These are phyloP conservation scores for Acrocyrtus sp. DNA, from an alignment of 2,888 invertebrate species.

Conservation along the genomic window DNA sequence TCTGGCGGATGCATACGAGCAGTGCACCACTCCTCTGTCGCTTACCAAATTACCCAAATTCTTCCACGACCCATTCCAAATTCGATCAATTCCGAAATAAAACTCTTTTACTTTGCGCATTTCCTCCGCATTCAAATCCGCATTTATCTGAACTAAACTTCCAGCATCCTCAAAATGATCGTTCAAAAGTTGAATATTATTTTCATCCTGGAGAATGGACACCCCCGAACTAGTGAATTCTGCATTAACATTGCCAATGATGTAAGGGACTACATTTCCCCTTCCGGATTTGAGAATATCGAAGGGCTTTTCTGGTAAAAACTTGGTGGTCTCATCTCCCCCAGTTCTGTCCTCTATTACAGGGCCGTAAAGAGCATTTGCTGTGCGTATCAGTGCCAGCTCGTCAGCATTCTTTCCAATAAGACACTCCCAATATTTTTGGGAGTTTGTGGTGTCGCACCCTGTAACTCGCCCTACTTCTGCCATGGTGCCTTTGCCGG, in stretches of 20 bases:
- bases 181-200: neutral
- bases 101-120: neutral
- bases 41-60: neutral
- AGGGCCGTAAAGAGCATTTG: neutral
- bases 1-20: neutral
- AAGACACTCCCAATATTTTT: slow-evolving; percentile 21
- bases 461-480: neutral
- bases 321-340: neutral
- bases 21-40: slow-evolving; percentile 9
- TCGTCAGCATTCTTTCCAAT: slow-evolving; percentile 7
- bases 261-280: slow-evolving; percentile 20
- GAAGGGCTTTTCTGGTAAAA: slow-evolving; percentile 21
- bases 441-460: neutral
- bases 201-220: neutral
- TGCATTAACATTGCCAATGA: slow-evolving; percentile 4
- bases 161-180: neutral
- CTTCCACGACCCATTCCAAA: slow-evolving; percentile 16
- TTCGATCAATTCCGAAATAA: slow-evolving; percentile 29
- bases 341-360: neutral
- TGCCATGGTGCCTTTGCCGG: neutral
- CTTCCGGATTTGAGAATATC: slow-evolving; percentile 1
- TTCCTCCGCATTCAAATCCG: neutral
- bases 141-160: neutral
- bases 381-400: slow-evolving; percentile 3
- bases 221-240: neutral